A percentile compares a stretch with the other conserved stretches of the same genome.
Evolutionary conservation across 2,113 vertebrate genomes (phyloP).

Genomic region (Pelmatolapia mariae): DNA sequence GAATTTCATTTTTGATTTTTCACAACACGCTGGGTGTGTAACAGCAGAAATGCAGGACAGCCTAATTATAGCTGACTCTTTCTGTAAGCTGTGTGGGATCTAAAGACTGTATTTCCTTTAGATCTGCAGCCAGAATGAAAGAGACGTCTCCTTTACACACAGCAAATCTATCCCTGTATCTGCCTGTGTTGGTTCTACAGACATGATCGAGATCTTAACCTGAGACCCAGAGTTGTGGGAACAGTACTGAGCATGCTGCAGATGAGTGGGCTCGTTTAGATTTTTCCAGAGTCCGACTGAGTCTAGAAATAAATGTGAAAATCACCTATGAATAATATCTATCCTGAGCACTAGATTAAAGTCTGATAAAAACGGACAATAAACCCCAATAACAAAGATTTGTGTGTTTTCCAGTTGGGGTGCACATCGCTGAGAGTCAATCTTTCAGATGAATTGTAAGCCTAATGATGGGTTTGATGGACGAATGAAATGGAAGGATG

Average conservation of each 20-base stretch:
- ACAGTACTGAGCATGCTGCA: neutral
- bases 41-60: neutral
- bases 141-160: neutral
- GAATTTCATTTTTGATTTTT: neutral
- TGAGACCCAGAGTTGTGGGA: fast-evolving
- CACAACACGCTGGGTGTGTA: neutral
- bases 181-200: neutral
- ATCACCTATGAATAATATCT: neutral
- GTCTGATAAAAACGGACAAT: fast-evolving
- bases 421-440: neutral
- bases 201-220: neutral
- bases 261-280: neutral
- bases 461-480: fast-evolving
- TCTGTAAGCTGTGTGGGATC: neutral
- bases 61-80: neutral
- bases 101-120: fast-evolving
- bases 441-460: neutral
- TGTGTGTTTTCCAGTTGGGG: neutral
- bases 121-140: fast-evolving
- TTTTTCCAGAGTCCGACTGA: neutral
- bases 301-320: fast-evolving
- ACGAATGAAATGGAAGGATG: too few species aligned
- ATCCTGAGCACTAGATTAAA: neutral
- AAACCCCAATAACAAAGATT: neutral
- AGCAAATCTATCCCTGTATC: fast-evolving